phyloP scores from a whole-genome alignment of 1,140 invertebrate species.

The Oryctes rhinoceros region DNA sequence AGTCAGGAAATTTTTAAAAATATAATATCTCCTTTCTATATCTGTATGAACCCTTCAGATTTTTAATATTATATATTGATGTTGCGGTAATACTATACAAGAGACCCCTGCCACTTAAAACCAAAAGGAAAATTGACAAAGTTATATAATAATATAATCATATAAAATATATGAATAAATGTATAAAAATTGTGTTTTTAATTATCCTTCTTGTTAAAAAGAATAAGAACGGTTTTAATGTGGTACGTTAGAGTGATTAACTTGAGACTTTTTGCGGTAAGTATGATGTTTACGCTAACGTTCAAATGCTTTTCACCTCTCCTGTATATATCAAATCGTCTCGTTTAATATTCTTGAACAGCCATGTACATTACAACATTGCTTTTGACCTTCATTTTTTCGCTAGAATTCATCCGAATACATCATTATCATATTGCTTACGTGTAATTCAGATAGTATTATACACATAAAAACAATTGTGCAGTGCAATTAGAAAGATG shows the following conservation, averaged over 20 bases:
- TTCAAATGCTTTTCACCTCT: too few relatives aligned
- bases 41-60: constrained; percentile 1
- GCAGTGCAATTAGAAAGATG: not conserved
- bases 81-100: constrained; percentile 6
- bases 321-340: too few relatives aligned
- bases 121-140: constrained; percentile 5
- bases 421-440: too few relatives aligned
- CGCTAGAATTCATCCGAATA: too few relatives aligned
- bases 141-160: constrained; percentile 11
- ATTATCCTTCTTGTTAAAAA: not conserved
- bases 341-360: too few relatives aligned
- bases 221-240: not conserved
- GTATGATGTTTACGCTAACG: too few relatives aligned
- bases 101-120: not conserved
- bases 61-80: constrained; percentile 6
- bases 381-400: too few relatives aligned
- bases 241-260: not conserved
- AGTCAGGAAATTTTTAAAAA: not conserved
- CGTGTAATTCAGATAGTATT: too few relatives aligned
- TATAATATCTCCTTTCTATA: not conserved
- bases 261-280: not conserved
- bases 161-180: not conserved
- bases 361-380: too few relatives aligned
- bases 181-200: constrained; percentile 5
- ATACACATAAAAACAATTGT: too few relatives aligned